A percentile compares a stretch with the other conserved stretches of the same genome.
These are phyloP conservation scores for Whitmania pigra DNA, from an alignment of 1,140 invertebrate species.

Conservation along the genomic window DNA sequence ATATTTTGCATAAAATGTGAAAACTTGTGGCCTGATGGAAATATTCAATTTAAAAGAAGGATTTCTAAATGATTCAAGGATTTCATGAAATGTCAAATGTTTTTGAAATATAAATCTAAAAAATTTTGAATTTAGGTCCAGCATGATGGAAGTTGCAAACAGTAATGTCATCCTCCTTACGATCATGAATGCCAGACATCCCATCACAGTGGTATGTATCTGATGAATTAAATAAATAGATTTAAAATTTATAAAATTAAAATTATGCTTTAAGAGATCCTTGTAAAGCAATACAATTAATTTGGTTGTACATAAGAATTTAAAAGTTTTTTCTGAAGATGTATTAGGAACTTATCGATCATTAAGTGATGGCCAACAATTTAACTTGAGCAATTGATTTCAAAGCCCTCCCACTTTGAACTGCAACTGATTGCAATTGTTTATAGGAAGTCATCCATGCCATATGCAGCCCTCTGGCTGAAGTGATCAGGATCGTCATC, in stretches of 20 bases:
- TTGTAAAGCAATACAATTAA: no score
- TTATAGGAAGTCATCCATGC: conserved; percentile 88
- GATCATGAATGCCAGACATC: conserved; percentile 90
- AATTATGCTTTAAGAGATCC: no score
- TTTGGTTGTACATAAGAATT: no score
- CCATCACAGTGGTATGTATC: conserved; percentile 86
- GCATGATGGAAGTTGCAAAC: background rate
- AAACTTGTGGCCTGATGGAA: background rate
- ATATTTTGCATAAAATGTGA: no score
- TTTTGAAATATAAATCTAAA: no score
- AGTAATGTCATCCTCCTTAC: conserved; percentile 86
- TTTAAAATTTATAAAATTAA: no score
- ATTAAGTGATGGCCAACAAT: no score
- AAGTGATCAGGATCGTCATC: conserved; percentile 87
- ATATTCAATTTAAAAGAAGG: conserved; percentile 12
- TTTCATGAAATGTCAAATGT: background rate
- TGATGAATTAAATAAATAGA: no score
- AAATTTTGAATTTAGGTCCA: no score
- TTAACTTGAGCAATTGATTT: background rate
- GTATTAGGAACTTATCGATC: no score
- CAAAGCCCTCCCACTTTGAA: background rate
- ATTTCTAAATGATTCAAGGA: background rate
- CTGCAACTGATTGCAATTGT: background rate
- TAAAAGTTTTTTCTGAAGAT: no score
- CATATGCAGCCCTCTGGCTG: conserved; percentile 78